These are phyloP conservation scores for Penaeus monodon DNA, from an alignment of 2,888 invertebrate species.

Conservation along the genomic window DNA sequence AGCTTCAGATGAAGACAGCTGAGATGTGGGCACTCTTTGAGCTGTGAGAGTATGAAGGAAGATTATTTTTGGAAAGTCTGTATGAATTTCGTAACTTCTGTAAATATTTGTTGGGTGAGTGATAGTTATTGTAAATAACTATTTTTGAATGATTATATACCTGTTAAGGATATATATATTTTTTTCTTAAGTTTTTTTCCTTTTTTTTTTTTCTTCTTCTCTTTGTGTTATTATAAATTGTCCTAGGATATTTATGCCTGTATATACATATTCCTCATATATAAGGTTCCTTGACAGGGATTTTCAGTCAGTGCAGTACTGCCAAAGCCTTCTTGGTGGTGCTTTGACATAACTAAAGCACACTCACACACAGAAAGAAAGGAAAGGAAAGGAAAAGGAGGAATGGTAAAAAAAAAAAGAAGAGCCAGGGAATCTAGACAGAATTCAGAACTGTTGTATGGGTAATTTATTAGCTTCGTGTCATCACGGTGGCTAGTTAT, in stretches of 20 bases:
- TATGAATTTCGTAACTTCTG: conserved; percentile 40
- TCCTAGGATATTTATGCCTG: conserved; percentile 13
- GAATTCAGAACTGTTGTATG: too few relatives aligned
- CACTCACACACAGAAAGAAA: too few relatives aligned
- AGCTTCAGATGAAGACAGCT: background rate
- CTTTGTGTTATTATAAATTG: conserved; percentile 20
- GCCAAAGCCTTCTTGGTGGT: background rate
- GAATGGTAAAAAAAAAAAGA: too few relatives aligned
- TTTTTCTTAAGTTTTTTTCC: background rate
- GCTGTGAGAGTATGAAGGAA: conserved; percentile 6
- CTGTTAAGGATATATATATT: too few relatives aligned
- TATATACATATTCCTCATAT: background rate
- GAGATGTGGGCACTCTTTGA: background rate
- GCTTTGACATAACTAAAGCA: too few relatives aligned
- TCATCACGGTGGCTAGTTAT: too few relatives aligned
- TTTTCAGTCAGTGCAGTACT: conserved; percentile 6
- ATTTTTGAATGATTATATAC: conserved; percentile 46
- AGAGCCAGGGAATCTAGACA: too few relatives aligned
- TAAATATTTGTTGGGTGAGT: conserved; percentile 53
- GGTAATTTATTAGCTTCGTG: too few relatives aligned
- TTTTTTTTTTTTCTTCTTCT: conserved; percentile 5
- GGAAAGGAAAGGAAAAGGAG: too few relatives aligned
- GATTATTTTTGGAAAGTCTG: conserved; percentile 32
- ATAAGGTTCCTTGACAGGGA: background rate
- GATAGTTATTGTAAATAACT: conserved; percentile 60